Percentiles rank a stretch among this genome's conserved stretches.
Evolutionary conservation across 2,888 invertebrate species (phyloP).

Genomic region (Agonopterix heracliana): DNA sequence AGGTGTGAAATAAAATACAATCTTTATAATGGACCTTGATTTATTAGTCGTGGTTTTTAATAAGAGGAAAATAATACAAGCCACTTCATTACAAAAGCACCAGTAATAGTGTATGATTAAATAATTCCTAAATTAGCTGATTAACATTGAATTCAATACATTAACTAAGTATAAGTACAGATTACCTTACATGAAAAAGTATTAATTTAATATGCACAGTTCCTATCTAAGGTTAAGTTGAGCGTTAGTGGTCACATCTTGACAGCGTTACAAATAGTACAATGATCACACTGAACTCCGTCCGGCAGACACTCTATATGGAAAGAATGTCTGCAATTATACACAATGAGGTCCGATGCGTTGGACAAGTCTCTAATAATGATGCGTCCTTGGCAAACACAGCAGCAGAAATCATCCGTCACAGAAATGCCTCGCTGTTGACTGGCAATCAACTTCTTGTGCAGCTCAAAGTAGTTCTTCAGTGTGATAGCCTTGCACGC

Average conservation of each 20-base stretch:
- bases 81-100: constrained; percentile 37
- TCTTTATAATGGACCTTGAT: too few species aligned
- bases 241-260: constrained; percentile 56
- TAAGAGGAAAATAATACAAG: constrained; percentile 45
- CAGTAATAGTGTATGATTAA: too few species aligned
- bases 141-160: constrained; percentile 1
- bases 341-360: constrained; percentile 84
- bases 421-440: constrained; percentile 88
- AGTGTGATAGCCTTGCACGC: constrained; percentile 94
- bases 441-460: constrained; percentile 85
- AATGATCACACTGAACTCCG: constrained; percentile 42
- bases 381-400: constrained; percentile 85
- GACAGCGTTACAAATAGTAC: constrained; percentile 61
- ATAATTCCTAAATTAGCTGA: neutral
- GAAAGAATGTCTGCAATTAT: constrained; percentile 93
- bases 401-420: constrained; percentile 85
- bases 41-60: constrained; percentile 2
- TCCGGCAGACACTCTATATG: constrained; percentile 88
- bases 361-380: constrained; percentile 83
- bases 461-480: constrained; percentile 91
- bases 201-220: neutral
- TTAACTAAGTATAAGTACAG: too few species aligned
- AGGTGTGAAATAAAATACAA: too few species aligned
- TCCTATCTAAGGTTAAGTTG: constrained; percentile 33
- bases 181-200: neutral